Evolutionary conservation across 2,888 invertebrate genomes (phyloP).

Genomic region (Eurytoma adleriae): DNA sequence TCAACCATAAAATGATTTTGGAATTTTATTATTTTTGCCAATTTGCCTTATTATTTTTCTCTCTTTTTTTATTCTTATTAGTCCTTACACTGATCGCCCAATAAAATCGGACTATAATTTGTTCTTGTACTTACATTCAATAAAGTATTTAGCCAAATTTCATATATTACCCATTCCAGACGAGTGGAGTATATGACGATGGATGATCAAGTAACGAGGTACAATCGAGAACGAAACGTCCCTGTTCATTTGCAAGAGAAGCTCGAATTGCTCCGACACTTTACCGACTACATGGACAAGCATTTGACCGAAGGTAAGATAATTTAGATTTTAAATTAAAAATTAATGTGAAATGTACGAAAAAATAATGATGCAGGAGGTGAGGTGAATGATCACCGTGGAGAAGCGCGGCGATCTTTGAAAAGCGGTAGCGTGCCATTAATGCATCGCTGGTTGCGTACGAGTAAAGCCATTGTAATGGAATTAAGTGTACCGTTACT

Average conservation of each 20-base stretch:
- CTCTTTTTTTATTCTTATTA: too few relatives aligned
- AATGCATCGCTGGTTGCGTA: constrained; percentile 79
- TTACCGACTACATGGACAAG: constrained; percentile 83
- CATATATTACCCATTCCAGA: constrained; percentile 57
- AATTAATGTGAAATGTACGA: background rate
- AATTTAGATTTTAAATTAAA: background rate
- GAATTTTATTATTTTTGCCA: too few relatives aligned
- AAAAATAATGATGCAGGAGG: constrained; percentile 61
- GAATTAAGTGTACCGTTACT: constrained; percentile 81
- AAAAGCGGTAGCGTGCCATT: constrained; percentile 68
- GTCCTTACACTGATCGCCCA: too few relatives aligned
- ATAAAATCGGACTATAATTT: too few relatives aligned
- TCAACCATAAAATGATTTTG: too few relatives aligned
- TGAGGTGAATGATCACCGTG: constrained; percentile 64
- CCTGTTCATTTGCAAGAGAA: constrained; percentile 79
- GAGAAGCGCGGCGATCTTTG: constrained; percentile 8
- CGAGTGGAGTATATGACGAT: constrained; percentile 71
- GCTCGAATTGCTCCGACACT: constrained; percentile 81
- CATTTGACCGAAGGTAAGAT: constrained; percentile 76
- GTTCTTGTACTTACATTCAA: too few relatives aligned
- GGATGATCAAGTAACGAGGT: constrained; percentile 70
- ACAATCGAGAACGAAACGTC: constrained; percentile 74
- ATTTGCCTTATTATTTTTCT: too few relatives aligned
- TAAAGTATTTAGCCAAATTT: too few relatives aligned
- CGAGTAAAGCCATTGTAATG: constrained; percentile 81